Evolutionary conservation across 2,113 vertebrate species (phyloP), one percentile per base, ranked within the genome.

Genomic region (Manacus vitellinus): DNA sequence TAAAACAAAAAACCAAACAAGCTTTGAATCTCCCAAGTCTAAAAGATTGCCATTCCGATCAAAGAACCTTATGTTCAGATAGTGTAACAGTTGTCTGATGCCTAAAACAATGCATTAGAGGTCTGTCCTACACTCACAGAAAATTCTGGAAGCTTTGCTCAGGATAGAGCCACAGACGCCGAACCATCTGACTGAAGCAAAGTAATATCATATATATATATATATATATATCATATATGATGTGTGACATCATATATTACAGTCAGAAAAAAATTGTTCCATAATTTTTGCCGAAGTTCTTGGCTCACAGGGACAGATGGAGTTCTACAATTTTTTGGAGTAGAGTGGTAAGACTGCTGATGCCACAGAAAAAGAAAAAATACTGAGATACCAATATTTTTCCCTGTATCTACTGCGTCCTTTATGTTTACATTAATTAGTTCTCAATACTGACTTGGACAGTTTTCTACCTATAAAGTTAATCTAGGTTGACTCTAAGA

Each of bases 151-250:
- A 84, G 43, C 9, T 66, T 61, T 74, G 16, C 37, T 58, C 10
- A 43, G 0, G 0, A 30, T 2, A 55, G 10, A 62, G 43, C 1
- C 73, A 66, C 41, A 73, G 28, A 41, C 2, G 7, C 19, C 25
- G n/a, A 85, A 46, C 24, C 25, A 62, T 16, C 16, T 47, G 54
- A 62, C 25, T 33, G 52, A 77, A 79, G 37, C 10, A 75, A 83
- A 91, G 10, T 17, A 65, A 41, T 41, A 13, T 13, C 39, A 41
- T 41, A 41, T 41, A 41, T 12, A 41, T 41, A 41, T 41, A 41
- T 41, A 41, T 41, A 41, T 41, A 41, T 41, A 39, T 39, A 39
- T 41, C 39, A 41, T 41, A 13, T 41, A 41, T 41, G 39, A 41
- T 41, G 11, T 52, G 14, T 22, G 20, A n/a, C 19, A 49, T 21